Percentiles rank a stretch among this genome's conserved stretches.
Evolutionary conservation across 2,113 vertebrate species (phyloP).

Genomic region (Leptobrachium ailaonicum): DNA sequence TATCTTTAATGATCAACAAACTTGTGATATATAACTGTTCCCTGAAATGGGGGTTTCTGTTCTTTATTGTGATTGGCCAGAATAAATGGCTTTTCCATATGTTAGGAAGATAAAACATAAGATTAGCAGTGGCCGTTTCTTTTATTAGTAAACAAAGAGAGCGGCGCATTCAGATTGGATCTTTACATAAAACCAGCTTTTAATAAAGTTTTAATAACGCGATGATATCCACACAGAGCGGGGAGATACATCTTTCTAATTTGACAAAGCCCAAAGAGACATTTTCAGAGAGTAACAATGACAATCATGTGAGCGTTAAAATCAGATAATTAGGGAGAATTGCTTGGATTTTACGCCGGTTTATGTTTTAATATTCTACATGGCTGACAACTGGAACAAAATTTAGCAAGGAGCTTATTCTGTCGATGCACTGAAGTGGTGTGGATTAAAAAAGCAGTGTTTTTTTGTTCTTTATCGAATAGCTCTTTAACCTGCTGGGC

Average conservation of each 20-base stretch:
- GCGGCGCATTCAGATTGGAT: constrained; percentile 70
- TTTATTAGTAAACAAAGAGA: constrained; percentile 80
- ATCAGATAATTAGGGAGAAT: constrained; percentile 39
- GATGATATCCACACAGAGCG: constrained; percentile 57
- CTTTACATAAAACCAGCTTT: constrained; percentile 69
- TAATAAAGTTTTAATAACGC: constrained; percentile 72
- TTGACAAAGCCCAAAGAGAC: constrained; percentile 38
- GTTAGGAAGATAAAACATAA: constrained; percentile 84
- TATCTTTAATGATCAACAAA: constrained; percentile 98
- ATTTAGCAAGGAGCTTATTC: constrained; percentile 8
- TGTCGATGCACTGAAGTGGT: not conserved
- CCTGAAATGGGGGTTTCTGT: constrained; percentile 87
- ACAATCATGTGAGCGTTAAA: constrained; percentile 40
- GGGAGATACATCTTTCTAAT: constrained; percentile 60
- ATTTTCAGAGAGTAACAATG: constrained; percentile 21
- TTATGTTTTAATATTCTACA: constrained; percentile 13
- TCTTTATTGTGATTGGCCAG: constrained; percentile 83
- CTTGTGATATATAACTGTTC: constrained; percentile 92
- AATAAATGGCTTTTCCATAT: constrained; percentile 86
- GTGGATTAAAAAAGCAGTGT: not conserved
- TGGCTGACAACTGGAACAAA: constrained; percentile 8
- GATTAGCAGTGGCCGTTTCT: constrained; percentile 78
- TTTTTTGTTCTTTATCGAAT: not conserved
- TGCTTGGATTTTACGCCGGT: constrained; percentile 18
- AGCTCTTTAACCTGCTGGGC: no score